Conservation (phyloP, 2,888 invertebrate species). For the Diplolepis rosae region DNA sequence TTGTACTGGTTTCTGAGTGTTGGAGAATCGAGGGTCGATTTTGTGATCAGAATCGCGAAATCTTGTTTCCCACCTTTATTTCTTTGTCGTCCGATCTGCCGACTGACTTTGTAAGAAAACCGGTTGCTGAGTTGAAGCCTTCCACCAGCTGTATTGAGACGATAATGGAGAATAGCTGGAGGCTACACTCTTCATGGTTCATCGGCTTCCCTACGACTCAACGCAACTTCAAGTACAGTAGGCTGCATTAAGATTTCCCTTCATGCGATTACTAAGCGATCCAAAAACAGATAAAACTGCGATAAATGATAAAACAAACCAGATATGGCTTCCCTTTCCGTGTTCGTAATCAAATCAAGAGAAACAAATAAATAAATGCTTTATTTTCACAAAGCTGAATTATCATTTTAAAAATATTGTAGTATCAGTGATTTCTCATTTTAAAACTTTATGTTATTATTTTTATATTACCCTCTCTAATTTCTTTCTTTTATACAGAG, state of each 20-base stretch:
- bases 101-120: slow-evolving; percentile 18
- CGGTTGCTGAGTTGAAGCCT: slow-evolving; percentile 14
- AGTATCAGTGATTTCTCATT: no score
- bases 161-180: slow-evolving; percentile 7
- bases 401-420: neutral
- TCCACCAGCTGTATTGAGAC: slow-evolving; percentile 27
- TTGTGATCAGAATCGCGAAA: slow-evolving; percentile 5
- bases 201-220: slow-evolving; percentile 7
- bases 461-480: no score
- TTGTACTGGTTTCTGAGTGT: neutral
- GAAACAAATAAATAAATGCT: neutral
- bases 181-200: slow-evolving; percentile 16
- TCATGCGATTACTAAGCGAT: neutral
- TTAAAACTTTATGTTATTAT: no score
- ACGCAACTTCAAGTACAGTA: slow-evolving; percentile 5
- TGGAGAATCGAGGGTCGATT: neutral
- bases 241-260: slow-evolving; percentile 10
- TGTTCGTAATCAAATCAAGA: neutral
- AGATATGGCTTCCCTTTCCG: neutral
- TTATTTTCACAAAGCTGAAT: neutral
- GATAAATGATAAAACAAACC: neutral
- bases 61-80: slow-evolving; percentile 17
- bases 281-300: neutral
- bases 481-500: no score
- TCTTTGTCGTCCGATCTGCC: neutral